phyloP scores from a whole-genome alignment of 1,140 invertebrate genomes.

The Anoplophora glabripennis region DNA sequence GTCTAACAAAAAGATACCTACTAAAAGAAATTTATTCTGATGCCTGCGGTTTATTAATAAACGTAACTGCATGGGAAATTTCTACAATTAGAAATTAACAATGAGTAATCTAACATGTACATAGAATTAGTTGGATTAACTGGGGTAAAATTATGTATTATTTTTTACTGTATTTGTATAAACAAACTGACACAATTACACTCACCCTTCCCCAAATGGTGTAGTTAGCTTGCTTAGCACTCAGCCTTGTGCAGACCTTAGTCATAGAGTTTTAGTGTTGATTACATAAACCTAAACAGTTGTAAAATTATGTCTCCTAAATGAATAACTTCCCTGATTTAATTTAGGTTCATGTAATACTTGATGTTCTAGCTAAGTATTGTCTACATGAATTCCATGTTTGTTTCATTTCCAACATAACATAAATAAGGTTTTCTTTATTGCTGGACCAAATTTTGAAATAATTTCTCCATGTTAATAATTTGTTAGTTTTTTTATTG shows the following conservation, averaged over 20 bases:
- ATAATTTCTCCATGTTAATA: too few relatives aligned
- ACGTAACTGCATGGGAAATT: conserved; percentile 6
- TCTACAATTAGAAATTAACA: background rate
- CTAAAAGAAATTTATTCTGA: conserved; percentile 17
- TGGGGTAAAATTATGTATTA: background rate
- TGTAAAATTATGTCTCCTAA: too few relatives aligned
- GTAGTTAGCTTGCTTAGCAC: conserved; percentile 43
- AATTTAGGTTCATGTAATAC: too few relatives aligned
- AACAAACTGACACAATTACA: conserved; percentile 34
- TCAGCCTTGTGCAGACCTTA: conserved; percentile 25
- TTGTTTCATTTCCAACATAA: too few relatives aligned
- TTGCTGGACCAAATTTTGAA: too few relatives aligned
- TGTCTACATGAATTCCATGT: too few relatives aligned
- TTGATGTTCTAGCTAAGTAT: too few relatives aligned
- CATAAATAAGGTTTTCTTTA: too few relatives aligned
- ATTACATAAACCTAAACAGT: too few relatives aligned
- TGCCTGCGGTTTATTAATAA: conserved; percentile 19
- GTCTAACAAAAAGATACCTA: background rate
- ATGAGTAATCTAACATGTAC: background rate
- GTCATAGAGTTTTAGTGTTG: conserved; percentile 10
- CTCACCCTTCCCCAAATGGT: conserved; percentile 26
- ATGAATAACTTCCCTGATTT: too few relatives aligned
- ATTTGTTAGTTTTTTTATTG: too few relatives aligned
- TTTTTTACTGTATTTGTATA: conserved; percentile 10
- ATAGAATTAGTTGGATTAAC: too few relatives aligned